Evolutionary conservation across 2,113 vertebrate genomes (phyloP).

Genomic region (Erythrocercus mccallii): DNA sequence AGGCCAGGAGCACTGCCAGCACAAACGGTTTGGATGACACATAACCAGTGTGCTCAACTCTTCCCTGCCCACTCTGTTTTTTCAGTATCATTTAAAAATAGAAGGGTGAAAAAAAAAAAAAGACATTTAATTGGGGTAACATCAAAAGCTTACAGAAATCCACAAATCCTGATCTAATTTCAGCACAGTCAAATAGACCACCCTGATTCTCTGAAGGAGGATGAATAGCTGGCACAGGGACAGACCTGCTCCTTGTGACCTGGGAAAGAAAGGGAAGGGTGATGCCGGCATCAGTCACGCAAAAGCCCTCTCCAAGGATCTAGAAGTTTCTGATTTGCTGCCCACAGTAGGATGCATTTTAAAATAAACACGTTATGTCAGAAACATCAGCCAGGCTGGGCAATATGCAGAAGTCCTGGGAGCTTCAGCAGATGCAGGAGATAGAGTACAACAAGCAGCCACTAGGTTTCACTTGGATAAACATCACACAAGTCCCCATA

Average conservation of each 20-base stretch:
- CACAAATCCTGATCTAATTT: not conserved
- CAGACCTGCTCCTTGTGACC: not conserved
- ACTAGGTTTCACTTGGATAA: not conserved
- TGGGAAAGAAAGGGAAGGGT: not conserved
- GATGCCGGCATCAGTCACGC: accelerated
- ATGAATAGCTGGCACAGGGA: not conserved
- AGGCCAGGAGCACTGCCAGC: not conserved
- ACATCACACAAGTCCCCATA: not conserved
- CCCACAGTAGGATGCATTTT: not conserved
- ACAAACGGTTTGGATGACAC: not conserved
- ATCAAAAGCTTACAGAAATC: not conserved
- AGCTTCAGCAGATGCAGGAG: not conserved
- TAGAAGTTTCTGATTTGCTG: not conserved
- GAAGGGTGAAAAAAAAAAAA: not conserved
- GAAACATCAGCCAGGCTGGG: not conserved
- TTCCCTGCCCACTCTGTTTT: not conserved
- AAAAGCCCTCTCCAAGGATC: not conserved
- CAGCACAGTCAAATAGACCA: not conserved
- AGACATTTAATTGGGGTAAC: not conserved
- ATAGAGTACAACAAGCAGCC: not conserved
- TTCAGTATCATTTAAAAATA: not conserved
- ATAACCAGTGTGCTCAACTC: not conserved
- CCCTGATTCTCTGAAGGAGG: not conserved
- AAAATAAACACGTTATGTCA: not conserved
- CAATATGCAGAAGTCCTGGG: not conserved